phyloP scores from a whole-genome alignment of 1,140 invertebrate species.

The Hypothenemus hampei region DNA sequence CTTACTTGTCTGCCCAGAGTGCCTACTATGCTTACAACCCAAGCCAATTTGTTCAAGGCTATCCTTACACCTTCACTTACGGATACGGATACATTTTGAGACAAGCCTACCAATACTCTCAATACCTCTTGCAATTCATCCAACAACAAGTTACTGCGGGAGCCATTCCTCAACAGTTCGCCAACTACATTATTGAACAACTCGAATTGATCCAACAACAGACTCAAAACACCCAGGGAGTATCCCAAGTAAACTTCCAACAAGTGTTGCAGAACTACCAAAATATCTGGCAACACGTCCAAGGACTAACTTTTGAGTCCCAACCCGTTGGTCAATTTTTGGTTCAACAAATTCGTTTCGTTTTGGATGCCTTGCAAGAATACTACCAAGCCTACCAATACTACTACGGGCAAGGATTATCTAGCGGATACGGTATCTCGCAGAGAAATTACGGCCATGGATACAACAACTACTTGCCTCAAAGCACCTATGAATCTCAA shows the following conservation, averaged over 20 bases:
- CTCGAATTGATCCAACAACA: not conserved
- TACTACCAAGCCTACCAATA: not conserved
- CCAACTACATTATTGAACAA: conserved; percentile 7
- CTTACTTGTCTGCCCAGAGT: conserved; percentile 1
- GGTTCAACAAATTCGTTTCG: not conserved
- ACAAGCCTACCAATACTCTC: conserved; percentile 6
- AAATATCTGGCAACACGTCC: conserved; percentile 2
- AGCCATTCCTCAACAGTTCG: conserved; percentile 9
- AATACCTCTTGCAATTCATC: conserved; percentile 4
- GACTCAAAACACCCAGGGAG: not conserved
- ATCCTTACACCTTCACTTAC: not conserved
- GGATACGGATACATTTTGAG: not conserved
- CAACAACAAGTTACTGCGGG: conserved; percentile 3
- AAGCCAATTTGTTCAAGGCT: not conserved
- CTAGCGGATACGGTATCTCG: not conserved
- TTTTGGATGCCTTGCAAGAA: conserved; percentile 1
- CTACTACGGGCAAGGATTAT: not conserved
- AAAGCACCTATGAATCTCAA: not conserved
- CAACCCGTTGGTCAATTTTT: conserved; percentile 1
- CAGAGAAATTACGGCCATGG: not conserved
- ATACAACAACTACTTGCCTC: not conserved
- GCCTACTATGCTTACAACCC: conserved; percentile 10
- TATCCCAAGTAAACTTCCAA: not conserved
- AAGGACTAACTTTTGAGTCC: not conserved
- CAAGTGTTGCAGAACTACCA: conserved; percentile 1